Evolutionary conservation across 2,888 invertebrate genomes (phyloP).

Genomic region (Mythimna vitellina): DNA sequence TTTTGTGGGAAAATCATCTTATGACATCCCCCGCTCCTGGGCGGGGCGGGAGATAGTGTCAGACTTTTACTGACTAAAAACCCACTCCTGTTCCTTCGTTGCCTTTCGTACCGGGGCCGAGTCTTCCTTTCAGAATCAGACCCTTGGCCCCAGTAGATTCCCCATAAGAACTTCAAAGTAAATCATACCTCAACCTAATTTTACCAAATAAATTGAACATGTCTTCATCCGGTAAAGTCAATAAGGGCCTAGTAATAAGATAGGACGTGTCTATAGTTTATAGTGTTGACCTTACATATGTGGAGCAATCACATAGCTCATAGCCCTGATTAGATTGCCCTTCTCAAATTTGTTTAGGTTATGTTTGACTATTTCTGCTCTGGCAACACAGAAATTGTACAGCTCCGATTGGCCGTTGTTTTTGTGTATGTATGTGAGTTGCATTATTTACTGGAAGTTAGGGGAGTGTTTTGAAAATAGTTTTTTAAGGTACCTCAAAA

Average conservation of each 20-base stretch:
- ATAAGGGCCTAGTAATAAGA: slow-evolving; percentile 7
- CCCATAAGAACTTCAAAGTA: background rate
- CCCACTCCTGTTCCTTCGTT: too few species aligned
- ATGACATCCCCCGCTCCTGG: too few species aligned
- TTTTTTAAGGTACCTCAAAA: too few species aligned
- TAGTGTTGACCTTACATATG: slow-evolving; percentile 47
- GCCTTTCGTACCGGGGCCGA: too few species aligned
- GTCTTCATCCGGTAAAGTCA: slow-evolving; percentile 8
- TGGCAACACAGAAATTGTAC: slow-evolving; percentile 29
- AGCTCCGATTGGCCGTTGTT: slow-evolving; percentile 12
- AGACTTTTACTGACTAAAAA: too few species aligned
- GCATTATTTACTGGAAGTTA: background rate
- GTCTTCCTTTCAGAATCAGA: too few species aligned
- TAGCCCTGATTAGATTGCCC: slow-evolving; percentile 55
- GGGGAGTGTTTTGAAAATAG: background rate
- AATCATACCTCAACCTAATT: background rate
- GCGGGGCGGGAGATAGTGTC: too few species aligned
- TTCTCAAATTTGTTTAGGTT: slow-evolving; percentile 52
- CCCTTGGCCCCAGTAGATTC: too few species aligned
- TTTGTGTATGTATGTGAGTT: background rate
- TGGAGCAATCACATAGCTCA: slow-evolving; percentile 43
- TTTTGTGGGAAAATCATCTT: too few species aligned
- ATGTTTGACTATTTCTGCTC: slow-evolving; percentile 46
- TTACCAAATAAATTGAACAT: background rate
- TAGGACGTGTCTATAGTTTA: slow-evolving; percentile 15